phyloP scores from a whole-genome alignment of 2,797 vertebrate genomes.

The Tokudaia tokunoshimensis region DNA sequence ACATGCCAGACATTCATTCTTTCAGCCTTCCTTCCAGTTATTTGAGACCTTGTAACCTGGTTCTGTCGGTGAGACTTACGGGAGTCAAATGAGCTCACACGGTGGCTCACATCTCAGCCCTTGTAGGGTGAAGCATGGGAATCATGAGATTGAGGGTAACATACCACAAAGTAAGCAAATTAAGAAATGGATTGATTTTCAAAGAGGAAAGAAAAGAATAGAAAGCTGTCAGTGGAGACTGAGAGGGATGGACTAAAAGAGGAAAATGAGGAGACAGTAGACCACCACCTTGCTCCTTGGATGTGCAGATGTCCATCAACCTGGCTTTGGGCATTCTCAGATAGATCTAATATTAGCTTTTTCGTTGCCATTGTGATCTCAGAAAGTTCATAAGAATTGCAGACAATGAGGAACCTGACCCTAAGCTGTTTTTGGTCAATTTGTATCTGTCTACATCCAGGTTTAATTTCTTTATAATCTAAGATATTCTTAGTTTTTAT shows the following conservation, averaged over 20 bases:
- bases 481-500: not conserved
- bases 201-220: not conserved
- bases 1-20: not conserved
- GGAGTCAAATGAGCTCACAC: not conserved
- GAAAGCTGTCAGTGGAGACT: not conserved
- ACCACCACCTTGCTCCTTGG: not conserved
- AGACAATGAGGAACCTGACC: not conserved
- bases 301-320: not conserved
- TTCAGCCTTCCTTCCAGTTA: not conserved
- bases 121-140: not conserved
- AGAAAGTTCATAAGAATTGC: not conserved
- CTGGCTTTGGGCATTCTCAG: not conserved
- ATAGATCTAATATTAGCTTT: not conserved
- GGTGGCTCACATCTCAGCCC: not conserved
- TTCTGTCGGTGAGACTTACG: not conserved
- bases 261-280: not conserved
- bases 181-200: not conserved
- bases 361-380: not conserved
- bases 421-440: not conserved
- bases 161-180: not conserved
- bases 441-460: not conserved
- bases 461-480: slow-evolving; percentile 27
- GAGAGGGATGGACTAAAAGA: not conserved
- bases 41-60: not conserved
- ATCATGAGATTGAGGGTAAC: not conserved